phyloP scores from a whole-genome alignment of 37 sponge, comb jelly and placozoan species.

The Oopsacas minuta region DNA sequence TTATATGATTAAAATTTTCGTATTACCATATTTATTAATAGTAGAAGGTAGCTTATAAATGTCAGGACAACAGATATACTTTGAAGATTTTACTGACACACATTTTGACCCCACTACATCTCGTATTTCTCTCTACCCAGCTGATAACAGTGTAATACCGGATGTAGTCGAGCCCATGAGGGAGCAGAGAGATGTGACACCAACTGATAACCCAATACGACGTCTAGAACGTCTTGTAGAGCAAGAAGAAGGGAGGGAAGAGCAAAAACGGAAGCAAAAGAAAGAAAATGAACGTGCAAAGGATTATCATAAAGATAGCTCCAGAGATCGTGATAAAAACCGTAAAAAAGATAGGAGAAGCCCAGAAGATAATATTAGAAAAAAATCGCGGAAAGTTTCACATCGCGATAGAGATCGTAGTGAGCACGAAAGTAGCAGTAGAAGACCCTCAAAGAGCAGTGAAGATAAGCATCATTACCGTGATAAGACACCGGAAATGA shows the following conservation, averaged over 20 bases:
- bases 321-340: constrained; percentile 9
- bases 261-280: background rate
- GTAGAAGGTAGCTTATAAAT: too few relatives aligned
- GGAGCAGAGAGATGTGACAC: background rate
- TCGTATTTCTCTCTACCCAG: background rate
- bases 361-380: background rate
- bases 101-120: background rate
- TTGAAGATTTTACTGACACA: background rate
- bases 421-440: background rate
- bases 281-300: background rate
- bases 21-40: too few relatives aligned
- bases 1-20: too few relatives aligned
- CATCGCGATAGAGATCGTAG: background rate
- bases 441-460: background rate
- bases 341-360: constrained; percentile 17
- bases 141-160: background rate
- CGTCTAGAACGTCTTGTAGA: background rate
- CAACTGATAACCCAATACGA: background rate
- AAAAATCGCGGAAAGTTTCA: background rate
- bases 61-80: background rate
- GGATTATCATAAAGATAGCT: background rate
- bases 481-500: constrained; percentile 12
- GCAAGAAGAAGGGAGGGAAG: background rate
- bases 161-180: background rate
- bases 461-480: background rate